Conservation (phyloP, 2,113 vertebrate species). For the Platysternon megacephalum region DNA sequence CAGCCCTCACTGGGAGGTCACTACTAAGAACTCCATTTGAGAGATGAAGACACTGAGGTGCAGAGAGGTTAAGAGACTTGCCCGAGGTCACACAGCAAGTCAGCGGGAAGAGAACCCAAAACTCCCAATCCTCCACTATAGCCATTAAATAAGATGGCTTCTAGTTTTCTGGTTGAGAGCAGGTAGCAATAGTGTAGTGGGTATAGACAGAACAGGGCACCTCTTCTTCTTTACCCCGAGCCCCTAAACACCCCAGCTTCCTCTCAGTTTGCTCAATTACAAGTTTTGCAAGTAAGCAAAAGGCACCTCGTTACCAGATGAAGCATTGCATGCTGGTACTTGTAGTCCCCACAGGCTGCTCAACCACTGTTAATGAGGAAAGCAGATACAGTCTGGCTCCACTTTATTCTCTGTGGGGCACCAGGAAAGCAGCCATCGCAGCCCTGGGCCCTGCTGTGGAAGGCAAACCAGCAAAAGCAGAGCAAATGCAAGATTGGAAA, state of each 20-base stretch:
- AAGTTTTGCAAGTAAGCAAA: not conserved
- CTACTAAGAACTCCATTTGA: not conserved
- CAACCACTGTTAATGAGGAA: not conserved
- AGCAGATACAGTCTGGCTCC: not conserved
- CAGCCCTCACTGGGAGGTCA: rapidly evolving
- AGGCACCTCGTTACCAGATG: not conserved
- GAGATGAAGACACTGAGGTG: rapidly evolving
- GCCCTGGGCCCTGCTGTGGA: not conserved
- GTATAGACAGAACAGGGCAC: not conserved
- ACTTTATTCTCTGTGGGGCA: not conserved
- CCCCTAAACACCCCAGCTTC: not conserved
- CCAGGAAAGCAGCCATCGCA: not conserved
- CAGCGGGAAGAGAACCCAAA: not conserved
- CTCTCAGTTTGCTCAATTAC: not conserved
- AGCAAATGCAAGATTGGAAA: not conserved
- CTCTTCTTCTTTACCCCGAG: not conserved
- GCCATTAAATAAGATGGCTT: not conserved
- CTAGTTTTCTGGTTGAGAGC: not conserved
- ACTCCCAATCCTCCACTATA: not conserved
- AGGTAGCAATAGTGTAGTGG: not conserved
- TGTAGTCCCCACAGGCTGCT: not conserved
- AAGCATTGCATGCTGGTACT: not conserved
- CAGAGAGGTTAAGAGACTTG: not conserved
- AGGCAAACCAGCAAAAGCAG: not conserved
- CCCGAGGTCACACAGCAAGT: not conserved